Base-by-base conservation (phyloP, 2,888 invertebrate species). In the Stictocephala bisonia region DNA sequence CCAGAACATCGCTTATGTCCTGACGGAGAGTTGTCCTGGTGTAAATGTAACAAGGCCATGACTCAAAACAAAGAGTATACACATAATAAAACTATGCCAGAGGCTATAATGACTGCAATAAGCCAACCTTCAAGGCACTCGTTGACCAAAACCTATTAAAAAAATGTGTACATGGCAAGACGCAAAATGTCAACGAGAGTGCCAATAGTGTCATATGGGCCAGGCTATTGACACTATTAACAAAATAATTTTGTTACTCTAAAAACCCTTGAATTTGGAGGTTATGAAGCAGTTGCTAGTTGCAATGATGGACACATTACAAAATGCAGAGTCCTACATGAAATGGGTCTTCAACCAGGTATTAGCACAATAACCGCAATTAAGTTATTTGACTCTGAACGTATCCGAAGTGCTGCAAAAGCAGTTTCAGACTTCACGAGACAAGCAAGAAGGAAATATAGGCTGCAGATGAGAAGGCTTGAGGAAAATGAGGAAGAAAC, bases 401-500 rank as follows among this genome's bases (percentile, higher is more conserved):
- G 35, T 31, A 31, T 31, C 35, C 35, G 35, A 31, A 31, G 35
- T 7, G 35, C 35, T 31, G 35, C 6, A 31, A 31, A 31, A 31
- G 35, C 35, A 31, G 35, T 31, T 31, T 31, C 35, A 31, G 35
- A 31, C 35, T 31, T 31, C 35, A 31, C 35, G 35, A 31, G 35
- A 31, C 35, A 31, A n/a, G n/a, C n/a, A n/a, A n/a, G n/a, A n/a
- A n/a, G n/a, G n/a, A n/a, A n/a, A n/a, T n/a, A n/a, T n/a, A n/a
- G 35, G 35, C 35, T 31, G 7, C 35, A 31, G 35, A 31, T 7
- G 11, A 31, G 35, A 31, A 31, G 35, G 35, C 35, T 31, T 6
- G 35, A 31, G 35, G 35, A 31, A 31, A 31, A 31, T 31, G 35
- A 31, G 35, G 69, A 53, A 53, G 69, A 40, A 53, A 69, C 9